Evolutionary conservation across 1,140 invertebrate genomes (phyloP), one percentile per base, ranked within the genome.

Genomic region (Philaenus spumarius): DNA sequence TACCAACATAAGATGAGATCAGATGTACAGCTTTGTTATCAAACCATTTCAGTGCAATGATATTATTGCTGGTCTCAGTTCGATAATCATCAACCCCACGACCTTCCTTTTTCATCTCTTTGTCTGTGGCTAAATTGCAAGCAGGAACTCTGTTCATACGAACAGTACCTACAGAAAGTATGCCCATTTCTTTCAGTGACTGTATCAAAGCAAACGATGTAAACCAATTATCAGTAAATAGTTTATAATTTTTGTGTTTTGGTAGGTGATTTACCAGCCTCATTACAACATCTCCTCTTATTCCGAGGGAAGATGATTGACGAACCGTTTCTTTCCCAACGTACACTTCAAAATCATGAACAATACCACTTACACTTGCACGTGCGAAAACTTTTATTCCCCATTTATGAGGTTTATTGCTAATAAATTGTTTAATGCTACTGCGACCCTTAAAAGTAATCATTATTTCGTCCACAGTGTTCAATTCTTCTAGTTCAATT

Each of bases 371-470:
- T 37, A 24, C 15, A 7, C 26, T 40, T 20, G 51, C 57, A 5
- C 43, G 11, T 7, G 40, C 48, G 45, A 61, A 66, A 59, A 66
- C 52, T 58, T 66, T 66, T 23, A 66, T 51, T n/a, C 64, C 60
- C 58, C 64, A 66, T 48, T 72, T 72, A 50, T 68, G 66, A n/a
- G 71, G 71, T 51, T 73, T 71, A 35, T 60, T 59, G n/a, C 61
- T 62, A 22, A 70, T 64, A 55, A 73, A 67, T 50, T 67, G 64
- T 55, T 67, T 67, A 23, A 59, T 40, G 14, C 4, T 2, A 46
- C 34, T 34, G 39, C 55, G 30, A 15, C 64, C 62, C 50, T 66
- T 67, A 55, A 64, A 67, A 11, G 64, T 62, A 17, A 67, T 60
- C 26, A 30, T 30, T 4, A 30, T 30, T 30, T 30, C 26, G 9